A percentile compares a stretch with the other conserved stretches of the same genome.
Conservation (phyloP, 2,888 invertebrate genomes). For the Laspeyria flexula region DNA sequence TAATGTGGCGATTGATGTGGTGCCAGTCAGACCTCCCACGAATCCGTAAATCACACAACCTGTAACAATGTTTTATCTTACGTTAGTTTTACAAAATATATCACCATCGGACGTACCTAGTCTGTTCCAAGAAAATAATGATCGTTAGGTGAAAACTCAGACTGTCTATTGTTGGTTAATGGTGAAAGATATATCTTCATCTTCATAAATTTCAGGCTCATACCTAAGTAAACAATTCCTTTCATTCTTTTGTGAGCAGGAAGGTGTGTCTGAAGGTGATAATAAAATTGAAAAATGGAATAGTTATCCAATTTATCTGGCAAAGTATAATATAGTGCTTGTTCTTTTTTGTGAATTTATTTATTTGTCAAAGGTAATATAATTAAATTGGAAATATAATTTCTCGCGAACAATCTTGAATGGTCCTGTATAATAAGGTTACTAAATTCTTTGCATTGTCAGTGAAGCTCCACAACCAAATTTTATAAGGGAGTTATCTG, state of each 20-base stretch:
- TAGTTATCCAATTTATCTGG: slow-evolving; percentile 7
- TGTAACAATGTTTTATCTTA: slow-evolving; percentile 63
- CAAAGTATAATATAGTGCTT: no score
- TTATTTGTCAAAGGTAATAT: no score
- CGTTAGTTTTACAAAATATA: neutral
- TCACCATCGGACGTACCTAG: neutral
- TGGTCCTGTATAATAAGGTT: no score
- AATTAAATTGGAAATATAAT: no score
- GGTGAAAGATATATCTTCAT: neutral
- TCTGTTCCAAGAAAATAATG: neutral
- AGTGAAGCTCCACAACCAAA: no score
- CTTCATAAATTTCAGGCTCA: slow-evolving; percentile 18
- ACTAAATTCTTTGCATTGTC: no score
- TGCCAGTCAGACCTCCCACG: slow-evolving; percentile 92
- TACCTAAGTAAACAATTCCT: slow-evolving; percentile 9
- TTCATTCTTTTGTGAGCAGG: slow-evolving; percentile 14
- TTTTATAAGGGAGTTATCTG: no score
- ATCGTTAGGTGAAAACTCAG: neutral
- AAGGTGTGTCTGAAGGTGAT: slow-evolving; percentile 14
- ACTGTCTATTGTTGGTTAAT: neutral
- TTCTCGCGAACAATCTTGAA: no score
- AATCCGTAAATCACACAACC: slow-evolving; percentile 93
- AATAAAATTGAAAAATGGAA: slow-evolving; percentile 20
- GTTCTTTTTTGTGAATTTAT: neutral
- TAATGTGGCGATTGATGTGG: slow-evolving; percentile 92